Conservation (phyloP, 2,113 vertebrate genomes). For the Nanger granti region DNA sequence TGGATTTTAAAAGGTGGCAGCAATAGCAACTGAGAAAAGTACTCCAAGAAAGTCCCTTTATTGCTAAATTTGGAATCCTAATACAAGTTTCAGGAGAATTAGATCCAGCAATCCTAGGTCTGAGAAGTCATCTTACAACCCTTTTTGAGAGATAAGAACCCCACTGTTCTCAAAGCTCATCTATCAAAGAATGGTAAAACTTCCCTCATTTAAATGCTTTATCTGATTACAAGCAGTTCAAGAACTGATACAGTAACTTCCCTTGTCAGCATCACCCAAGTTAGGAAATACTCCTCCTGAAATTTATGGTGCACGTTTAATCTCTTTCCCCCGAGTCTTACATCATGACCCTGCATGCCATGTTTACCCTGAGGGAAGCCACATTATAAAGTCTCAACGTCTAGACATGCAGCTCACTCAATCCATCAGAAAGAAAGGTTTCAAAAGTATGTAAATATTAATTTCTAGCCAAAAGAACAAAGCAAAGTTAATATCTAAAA, state of each 20-base stretch:
- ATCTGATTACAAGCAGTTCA: not conserved
- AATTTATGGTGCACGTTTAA: conserved; percentile 28
- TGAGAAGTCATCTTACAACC: not conserved
- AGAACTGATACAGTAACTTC: not conserved
- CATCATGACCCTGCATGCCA: not conserved
- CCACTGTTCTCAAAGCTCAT: conserved; percentile 21
- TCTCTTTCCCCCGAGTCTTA: conserved; percentile 24
- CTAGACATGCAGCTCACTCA: conserved; percentile 42
- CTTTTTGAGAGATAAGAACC: conserved; percentile 31
- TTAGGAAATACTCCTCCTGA: not conserved
- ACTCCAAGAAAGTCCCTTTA: conserved; percentile 4
- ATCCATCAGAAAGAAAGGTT: conserved; percentile 9
- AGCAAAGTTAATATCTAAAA: conserved; percentile 44
- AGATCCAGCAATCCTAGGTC: not conserved
- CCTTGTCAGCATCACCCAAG: not conserved
- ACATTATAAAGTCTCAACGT: conserved; percentile 29
- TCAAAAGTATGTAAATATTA: conserved; percentile 55
- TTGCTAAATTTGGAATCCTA: conserved; percentile 11
- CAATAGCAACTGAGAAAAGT: conserved; percentile 5
- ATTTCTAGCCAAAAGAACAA: conserved; percentile 52
- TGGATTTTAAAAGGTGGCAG: not conserved
- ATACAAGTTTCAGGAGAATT: conserved; percentile 17
- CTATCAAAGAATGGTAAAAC: conserved; percentile 18
- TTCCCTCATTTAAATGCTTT: conserved; percentile 1
- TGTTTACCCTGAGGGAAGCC: conserved; percentile 42